A percentile compares a stretch with the other conserved stretches of the same genome.
Conservation (phyloP, 2,113 vertebrate genomes). For the Calyptomena viridis region DNA sequence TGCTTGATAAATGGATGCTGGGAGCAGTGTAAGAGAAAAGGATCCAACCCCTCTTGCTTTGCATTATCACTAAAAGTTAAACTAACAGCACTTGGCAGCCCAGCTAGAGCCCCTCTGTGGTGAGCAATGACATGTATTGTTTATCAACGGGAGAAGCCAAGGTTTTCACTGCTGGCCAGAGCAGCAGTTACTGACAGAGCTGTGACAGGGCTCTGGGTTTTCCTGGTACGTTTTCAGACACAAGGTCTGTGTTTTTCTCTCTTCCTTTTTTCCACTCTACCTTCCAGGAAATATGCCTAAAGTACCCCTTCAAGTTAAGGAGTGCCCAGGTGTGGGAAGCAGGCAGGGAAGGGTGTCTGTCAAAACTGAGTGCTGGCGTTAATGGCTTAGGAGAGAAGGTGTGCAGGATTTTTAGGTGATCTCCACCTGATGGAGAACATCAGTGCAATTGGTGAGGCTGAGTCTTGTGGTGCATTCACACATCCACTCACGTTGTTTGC, state of each 20-base stretch:
- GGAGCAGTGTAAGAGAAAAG: background rate
- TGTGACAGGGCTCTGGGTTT: background rate
- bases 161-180: background rate
- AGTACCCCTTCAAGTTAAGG: background rate
- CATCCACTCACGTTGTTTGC: background rate
- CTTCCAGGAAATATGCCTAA: background rate
- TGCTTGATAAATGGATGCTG: background rate
- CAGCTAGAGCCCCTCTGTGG: background rate
- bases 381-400: background rate
- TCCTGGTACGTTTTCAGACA: background rate
- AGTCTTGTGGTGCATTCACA: background rate
- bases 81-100: background rate
- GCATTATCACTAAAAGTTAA: background rate
- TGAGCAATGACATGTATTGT: background rate
- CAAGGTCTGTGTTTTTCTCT: background rate
- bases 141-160: background rate
- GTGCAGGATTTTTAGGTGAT: background rate
- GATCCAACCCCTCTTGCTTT: background rate
- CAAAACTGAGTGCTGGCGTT: background rate
- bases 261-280: background rate
- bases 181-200: background rate
- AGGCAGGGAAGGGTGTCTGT: background rate
- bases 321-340: background rate
- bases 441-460: background rate
- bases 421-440: accelerated